A percentile compares a stretch with the other conserved stretches of the same genome.
phyloP scores from a whole-genome alignment of 1,140 invertebrate species.

The Tetramorium parvispinum region DNA sequence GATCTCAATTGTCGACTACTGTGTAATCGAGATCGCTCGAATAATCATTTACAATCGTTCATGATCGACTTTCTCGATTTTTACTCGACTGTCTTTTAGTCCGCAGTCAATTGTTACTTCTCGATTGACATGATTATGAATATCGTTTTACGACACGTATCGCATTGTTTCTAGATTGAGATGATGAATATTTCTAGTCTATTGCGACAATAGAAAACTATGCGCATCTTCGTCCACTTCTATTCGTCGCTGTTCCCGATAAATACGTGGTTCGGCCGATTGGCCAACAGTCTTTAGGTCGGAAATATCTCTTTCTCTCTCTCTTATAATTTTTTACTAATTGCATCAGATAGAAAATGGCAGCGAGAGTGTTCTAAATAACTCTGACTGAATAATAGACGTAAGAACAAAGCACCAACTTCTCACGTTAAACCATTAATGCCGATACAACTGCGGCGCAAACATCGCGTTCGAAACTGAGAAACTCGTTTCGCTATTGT shows the following conservation, averaged over 20 bases:
- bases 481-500: conserved; percentile 24
- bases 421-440: conserved; percentile 58
- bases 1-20: not conserved
- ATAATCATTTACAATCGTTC: conserved; percentile 18
- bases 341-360: conserved; percentile 31
- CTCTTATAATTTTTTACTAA: conserved; percentile 23
- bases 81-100: conserved; percentile 26
- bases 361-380: conserved; percentile 22
- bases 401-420: conserved; percentile 70
- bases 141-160: not conserved
- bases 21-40: not conserved
- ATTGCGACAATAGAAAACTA: not conserved
- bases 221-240: not conserved
- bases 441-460: conserved; percentile 49
- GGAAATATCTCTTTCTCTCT: conserved; percentile 23
- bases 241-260: conserved; percentile 38
- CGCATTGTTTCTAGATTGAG: conserved; percentile 16
- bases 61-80: conserved; percentile 15
- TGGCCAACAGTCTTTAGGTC: conserved; percentile 35
- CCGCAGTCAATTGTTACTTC: not conserved
- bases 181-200: conserved; percentile 19
- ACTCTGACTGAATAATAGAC: conserved; percentile 54
- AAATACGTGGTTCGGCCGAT: conserved; percentile 13
- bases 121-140: conserved; percentile 27
- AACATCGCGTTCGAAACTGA: conserved; percentile 3